Evolutionary conservation across 2,888 invertebrate genomes (phyloP), one percentile per base, ranked within the genome.

Genomic region (Ptychoptera albimana): DNA sequence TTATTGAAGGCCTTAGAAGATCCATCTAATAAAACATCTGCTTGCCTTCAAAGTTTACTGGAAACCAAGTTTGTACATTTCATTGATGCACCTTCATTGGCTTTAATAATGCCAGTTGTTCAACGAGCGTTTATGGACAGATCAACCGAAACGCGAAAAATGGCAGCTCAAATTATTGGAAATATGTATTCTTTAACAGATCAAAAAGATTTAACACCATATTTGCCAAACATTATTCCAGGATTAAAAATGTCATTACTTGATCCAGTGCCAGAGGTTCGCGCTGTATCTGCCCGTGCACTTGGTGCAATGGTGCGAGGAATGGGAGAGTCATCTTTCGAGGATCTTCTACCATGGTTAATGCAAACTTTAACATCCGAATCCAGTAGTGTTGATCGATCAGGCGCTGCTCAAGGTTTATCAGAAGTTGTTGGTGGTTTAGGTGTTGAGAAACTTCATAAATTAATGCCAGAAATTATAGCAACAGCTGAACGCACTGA

Each of bases 161-260:
- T 97, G 93, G 93, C 98, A 2, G 94, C 96, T 3, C 96, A 98
- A 70, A 97, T 99, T 61, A 96, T 99, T 54, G 96, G 97, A 46
- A 98, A 97, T 66, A 97, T 98, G 93, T 98, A 97, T 68, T 94
- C 94, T 1, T 70, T 99, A 39, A 97, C 97, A 0, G 97, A 97
- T 68, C 94, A 97, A 65, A 98, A 98, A 70, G 98, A 98, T 64
- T 72, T 98, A 50, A 79, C 86, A 52, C 97, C 98, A 0, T 98
- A 98, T 65, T 70, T 98, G 56, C 89, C 92, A 1, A 89, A 84
- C 41, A 92, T 98, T 51, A 92, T 97, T 50, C 97, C 97, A 1
- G 97, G 97, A 0, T 68, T 98, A 47, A 96, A 98, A 68, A 85
- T 83, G 49, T 94, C 94, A 37, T 70, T 98, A 50, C 69, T 98